Conservation (phyloP, 2,113 vertebrate genomes). For the Oxyruncus cristatus region DNA sequence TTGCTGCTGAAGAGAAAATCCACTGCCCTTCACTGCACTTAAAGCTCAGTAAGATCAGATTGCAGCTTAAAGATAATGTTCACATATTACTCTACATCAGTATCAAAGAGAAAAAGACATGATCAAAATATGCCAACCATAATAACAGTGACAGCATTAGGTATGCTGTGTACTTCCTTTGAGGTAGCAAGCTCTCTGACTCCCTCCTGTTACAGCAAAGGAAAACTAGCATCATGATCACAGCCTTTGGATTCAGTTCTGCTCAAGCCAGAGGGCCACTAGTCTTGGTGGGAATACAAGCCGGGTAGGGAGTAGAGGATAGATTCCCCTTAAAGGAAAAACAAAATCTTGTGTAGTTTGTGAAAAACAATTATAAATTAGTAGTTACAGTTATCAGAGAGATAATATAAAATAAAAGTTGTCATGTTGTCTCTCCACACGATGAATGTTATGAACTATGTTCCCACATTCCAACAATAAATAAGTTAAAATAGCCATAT, state of each 20-base stretch:
- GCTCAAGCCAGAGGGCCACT: neutral
- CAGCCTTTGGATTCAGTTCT: neutral
- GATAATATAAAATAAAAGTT: neutral
- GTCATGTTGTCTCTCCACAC: neutral
- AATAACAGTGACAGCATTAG: neutral
- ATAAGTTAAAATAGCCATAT: neutral
- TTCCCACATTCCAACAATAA: neutral
- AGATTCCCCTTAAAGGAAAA: neutral
- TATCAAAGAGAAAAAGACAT: slow-evolving; percentile 36
- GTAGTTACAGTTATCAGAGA: neutral
- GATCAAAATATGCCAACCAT: slow-evolving; percentile 58
- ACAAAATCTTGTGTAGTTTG: neutral
- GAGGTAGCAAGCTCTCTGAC: neutral
- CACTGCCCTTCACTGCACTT: slow-evolving; percentile 28
- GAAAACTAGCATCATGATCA: neutral
- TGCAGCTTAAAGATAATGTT: slow-evolving; percentile 41
- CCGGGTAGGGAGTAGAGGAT: neutral
- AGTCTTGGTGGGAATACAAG: neutral
- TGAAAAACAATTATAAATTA: neutral
- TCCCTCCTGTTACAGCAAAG: neutral
- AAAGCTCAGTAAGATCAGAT: slow-evolving; percentile 45
- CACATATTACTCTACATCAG: slow-evolving; percentile 24
- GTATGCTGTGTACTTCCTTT: neutral
- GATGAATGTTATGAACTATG: neutral
- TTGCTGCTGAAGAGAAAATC: slow-evolving; percentile 36